Percentiles rank a stretch among this genome's conserved stretches.
Conservation (phyloP, 2,888 invertebrate species). For the Catotricha subobsoleta region DNA sequence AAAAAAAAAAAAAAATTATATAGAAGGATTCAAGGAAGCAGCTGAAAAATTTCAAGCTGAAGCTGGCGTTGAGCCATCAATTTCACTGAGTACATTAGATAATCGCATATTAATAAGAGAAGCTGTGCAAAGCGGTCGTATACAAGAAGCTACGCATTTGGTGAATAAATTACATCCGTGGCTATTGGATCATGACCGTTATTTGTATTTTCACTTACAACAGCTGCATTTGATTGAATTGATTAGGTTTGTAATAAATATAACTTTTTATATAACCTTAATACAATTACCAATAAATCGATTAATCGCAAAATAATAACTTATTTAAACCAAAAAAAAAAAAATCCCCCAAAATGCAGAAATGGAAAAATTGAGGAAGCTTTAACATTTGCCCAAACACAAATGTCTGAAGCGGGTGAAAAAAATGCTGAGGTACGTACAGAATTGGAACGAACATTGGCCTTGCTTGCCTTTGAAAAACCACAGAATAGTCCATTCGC, state of each 20-base stretch:
- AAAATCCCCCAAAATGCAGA: too few relatives aligned
- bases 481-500: slow-evolving; percentile 90
- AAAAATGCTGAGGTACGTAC: slow-evolving; percentile 45
- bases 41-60: slow-evolving; percentile 93
- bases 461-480: slow-evolving; percentile 90
- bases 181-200: slow-evolving; percentile 83
- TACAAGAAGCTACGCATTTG: slow-evolving; percentile 82
- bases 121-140: slow-evolving; percentile 80
- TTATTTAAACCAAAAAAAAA: too few relatives aligned
- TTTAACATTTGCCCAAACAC: slow-evolving; percentile 67
- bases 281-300: neutral
- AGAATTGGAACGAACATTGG: slow-evolving; percentile 85
- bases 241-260: slow-evolving; percentile 19
- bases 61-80: slow-evolving; percentile 64
- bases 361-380: slow-evolving; percentile 68
- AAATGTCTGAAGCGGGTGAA: slow-evolving; percentile 71
- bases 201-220: slow-evolving; percentile 87
- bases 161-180: slow-evolving; percentile 92
- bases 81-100: slow-evolving; percentile 71
- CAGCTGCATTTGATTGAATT: slow-evolving; percentile 28
- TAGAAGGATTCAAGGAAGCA: slow-evolving; percentile 90
- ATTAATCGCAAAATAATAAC: neutral
- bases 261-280: neutral
- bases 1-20: neutral
- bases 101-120: slow-evolving; percentile 83